Conservation (phyloP, 2,888 invertebrate species). For the Pristionchus fissidentatus region DNA sequence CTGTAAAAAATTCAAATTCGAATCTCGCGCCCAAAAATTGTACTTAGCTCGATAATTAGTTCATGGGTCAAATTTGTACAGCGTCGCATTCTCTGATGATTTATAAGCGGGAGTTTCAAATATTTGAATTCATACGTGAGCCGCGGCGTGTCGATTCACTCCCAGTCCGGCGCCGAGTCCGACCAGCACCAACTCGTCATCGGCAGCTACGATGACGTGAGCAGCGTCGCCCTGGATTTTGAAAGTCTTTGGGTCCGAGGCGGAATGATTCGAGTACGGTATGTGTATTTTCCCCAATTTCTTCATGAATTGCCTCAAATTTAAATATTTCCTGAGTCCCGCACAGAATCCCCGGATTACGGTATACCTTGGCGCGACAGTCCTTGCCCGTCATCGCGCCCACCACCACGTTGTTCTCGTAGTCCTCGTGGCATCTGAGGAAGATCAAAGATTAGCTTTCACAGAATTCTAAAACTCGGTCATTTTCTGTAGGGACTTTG, state of each 20-base stretch:
- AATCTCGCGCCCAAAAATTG: constrained; percentile 53
- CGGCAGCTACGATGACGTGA: constrained; percentile 69
- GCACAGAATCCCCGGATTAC: neutral
- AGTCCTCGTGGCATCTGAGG: constrained; percentile 81
- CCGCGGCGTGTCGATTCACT: constrained; percentile 71
- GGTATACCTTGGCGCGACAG: constrained; percentile 72
- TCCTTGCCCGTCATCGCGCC: constrained; percentile 75
- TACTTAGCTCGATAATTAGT: neutral
- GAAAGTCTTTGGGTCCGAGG: neutral
- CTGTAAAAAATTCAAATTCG: constrained; percentile 62
- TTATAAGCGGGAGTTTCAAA: neutral
- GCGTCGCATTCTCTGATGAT: neutral
- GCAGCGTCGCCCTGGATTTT: constrained; percentile 58
- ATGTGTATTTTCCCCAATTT: too few species aligned
- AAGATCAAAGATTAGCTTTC: neutral
- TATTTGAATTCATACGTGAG: constrained; percentile 51
- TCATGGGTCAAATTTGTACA: neutral
- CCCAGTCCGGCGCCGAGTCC: constrained; percentile 65
- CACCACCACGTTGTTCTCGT: constrained; percentile 74
- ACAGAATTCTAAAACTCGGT: neutral
- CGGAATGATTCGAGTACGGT: neutral
- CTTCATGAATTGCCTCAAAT: neutral
- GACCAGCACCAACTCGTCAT: constrained; percentile 69
- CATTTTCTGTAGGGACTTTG: neutral
- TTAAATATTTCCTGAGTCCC: neutral